Percentiles rank a stretch among this genome's conserved stretches.
Evolutionary conservation across 2,888 invertebrate genomes (phyloP).

Genomic region (Torymus aiolomorphi): DNA sequence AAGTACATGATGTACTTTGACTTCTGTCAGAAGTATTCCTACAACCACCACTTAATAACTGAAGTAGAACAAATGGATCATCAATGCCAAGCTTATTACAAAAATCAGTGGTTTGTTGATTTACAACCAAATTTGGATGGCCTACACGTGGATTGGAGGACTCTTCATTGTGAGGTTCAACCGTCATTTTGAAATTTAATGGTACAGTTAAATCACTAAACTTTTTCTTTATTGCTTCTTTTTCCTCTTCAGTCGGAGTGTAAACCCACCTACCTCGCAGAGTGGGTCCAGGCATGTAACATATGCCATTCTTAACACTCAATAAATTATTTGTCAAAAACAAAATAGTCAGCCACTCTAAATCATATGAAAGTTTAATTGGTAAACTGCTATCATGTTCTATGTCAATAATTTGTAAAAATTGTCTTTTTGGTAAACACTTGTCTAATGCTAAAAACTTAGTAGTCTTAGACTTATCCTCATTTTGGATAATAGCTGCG

Average conservation of each 20-base stretch:
- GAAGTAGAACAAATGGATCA: constrained; percentile 85
- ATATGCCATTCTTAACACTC: constrained; percentile 82
- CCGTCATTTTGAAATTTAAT: constrained; percentile 87
- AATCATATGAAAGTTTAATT: constrained; percentile 83
- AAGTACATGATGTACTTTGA: too few relatives aligned
- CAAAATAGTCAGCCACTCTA: constrained; percentile 95
- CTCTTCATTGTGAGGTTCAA: constrained; percentile 79
- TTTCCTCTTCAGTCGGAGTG: constrained; percentile 86
- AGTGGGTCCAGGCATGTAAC: constrained; percentile 90
- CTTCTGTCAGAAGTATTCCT: too few relatives aligned
- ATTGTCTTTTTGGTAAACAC: constrained; percentile 91
- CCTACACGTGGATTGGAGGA: constrained; percentile 64
- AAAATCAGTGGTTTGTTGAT: constrained; percentile 83
- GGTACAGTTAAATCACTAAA: constrained; percentile 86
- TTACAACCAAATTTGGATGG: constrained; percentile 76
- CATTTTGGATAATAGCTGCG: constrained; percentile 89
- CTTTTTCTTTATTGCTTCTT: constrained; percentile 79
- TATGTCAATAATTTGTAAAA: constrained; percentile 89
- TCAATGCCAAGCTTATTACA: constrained; percentile 85
- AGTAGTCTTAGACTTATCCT: constrained; percentile 78
- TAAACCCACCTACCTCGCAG: constrained; percentile 82
- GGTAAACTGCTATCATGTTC: constrained; percentile 78
- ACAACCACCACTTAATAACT: too few relatives aligned
- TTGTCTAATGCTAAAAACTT: constrained; percentile 97
- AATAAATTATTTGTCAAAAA: constrained; percentile 92